Conservation (phyloP, 2,113 vertebrate genomes). For the Corythoichthys intestinalis region DNA sequence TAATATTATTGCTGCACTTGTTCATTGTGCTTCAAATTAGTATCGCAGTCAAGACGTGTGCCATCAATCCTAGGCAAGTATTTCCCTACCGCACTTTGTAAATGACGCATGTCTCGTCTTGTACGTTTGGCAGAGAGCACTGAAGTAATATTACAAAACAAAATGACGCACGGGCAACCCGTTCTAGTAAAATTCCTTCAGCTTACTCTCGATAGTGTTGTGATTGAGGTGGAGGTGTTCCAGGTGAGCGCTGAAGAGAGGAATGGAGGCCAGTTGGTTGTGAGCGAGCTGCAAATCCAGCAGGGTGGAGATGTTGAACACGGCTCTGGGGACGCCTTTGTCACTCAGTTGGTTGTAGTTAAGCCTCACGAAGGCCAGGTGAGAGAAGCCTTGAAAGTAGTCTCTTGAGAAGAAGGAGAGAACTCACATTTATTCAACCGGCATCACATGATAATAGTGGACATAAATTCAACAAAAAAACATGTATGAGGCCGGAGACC, state of each 20-base stretch:
- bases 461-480: not conserved
- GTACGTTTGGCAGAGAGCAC: not conserved
- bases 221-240: constrained; percentile 95
- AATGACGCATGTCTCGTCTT: not conserved
- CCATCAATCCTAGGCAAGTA: not conserved
- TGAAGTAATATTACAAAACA: not conserved
- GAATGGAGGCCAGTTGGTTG: constrained; percentile 86
- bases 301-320: constrained; percentile 89
- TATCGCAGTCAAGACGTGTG: not conserved
- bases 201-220: constrained; percentile 92
- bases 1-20: too few relatives aligned
- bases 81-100: not conserved
- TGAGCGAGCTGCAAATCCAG: constrained; percentile 91
- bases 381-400: constrained; percentile 85
- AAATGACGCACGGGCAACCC: not conserved
- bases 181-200: not conserved
- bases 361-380: constrained; percentile 88
- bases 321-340: constrained; percentile 83
- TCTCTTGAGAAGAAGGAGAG: constrained; percentile 45
- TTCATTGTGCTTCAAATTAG: too few relatives aligned
- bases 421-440: not conserved
- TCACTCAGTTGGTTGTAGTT: constrained; percentile 93
- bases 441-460: not conserved
- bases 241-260: constrained; percentile 80
- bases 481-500: not conserved